These are phyloP conservation scores for Smithornis capensis DNA, from an alignment of 2,113 vertebrate genomes.

Conservation along the genomic window DNA sequence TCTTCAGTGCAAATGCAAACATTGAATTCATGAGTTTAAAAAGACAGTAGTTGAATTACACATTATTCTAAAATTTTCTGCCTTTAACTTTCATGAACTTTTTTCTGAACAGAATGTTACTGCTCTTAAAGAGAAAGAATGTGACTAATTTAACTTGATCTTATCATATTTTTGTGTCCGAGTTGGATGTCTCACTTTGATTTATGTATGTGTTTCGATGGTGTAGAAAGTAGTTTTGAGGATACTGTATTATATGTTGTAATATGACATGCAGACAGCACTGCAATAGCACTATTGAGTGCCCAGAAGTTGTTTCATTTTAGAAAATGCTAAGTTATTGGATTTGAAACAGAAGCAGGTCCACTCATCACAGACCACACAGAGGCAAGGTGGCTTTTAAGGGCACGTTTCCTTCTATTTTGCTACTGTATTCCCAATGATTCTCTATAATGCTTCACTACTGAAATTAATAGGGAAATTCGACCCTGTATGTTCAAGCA, in stretches of 20 bases:
- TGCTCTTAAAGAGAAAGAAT: not conserved
- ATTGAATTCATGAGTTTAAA: not conserved
- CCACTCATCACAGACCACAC: no score
- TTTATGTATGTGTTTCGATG: not conserved
- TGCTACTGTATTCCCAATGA: not conserved
- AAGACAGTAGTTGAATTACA: not conserved
- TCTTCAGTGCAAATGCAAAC: not conserved
- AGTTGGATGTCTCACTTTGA: not conserved
- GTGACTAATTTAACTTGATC: not conserved
- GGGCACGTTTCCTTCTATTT: not conserved
- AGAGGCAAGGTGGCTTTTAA: not conserved
- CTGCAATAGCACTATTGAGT: not conserved
- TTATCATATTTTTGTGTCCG: not conserved
- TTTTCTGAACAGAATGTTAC: not conserved
- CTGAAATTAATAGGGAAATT: not conserved
- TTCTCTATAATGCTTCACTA: not conserved
- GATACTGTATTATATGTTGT: not conserved
- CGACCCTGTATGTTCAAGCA: not conserved
- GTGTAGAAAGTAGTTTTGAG: not conserved
- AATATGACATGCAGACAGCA: not conserved
- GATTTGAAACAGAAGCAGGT: not conserved
- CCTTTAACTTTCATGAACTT: not conserved
- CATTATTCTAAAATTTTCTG: not conserved
- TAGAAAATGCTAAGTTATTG: not conserved
- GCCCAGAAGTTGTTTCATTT: not conserved